Percentiles rank a stretch among this genome's conserved stretches.
phyloP scores from a whole-genome alignment of 2,113 vertebrate genomes.

The Ginglymostoma cirratum region DNA sequence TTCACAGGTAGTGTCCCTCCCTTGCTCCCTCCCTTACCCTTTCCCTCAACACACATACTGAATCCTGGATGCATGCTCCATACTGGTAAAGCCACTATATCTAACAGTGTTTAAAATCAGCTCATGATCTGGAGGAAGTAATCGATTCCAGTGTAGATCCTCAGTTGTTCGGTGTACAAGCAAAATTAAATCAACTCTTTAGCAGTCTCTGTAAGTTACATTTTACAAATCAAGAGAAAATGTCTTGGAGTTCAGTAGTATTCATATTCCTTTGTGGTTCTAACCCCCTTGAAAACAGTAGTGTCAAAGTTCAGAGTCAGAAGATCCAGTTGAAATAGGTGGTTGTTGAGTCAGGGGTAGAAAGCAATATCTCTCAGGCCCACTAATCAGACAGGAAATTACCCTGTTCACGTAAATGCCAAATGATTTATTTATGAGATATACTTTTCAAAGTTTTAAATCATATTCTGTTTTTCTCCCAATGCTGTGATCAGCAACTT shows the following conservation, averaged over 20 bases:
- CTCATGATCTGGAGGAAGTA: neutral
- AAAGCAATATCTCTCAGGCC: neutral
- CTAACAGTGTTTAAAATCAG: conserved; percentile 43
- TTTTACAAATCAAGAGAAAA: conserved; percentile 39
- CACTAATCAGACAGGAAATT: neutral
- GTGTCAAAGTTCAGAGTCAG: conserved; percentile 18
- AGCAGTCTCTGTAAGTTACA: conserved; percentile 42
- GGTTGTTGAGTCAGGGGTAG: neutral
- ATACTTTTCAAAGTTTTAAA: conserved; percentile 39
- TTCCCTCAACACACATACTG: neutral
- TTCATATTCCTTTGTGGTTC: conserved; percentile 43
- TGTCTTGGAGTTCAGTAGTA: conserved; percentile 58
- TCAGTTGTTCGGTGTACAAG: conserved; percentile 58
- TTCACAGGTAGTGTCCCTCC: conserved; percentile 47
- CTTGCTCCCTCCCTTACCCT: conserved; percentile 23
- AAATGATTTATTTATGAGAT: conserved; percentile 40
- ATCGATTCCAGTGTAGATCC: conserved; percentile 65
- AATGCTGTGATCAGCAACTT: conserved; percentile 15
- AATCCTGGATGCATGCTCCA: conserved; percentile 49
- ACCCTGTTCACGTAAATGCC: conserved; percentile 43
- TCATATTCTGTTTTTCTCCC: neutral
- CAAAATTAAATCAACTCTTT: conserved; percentile 43
- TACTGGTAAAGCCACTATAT: neutral
- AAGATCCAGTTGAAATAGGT: neutral
- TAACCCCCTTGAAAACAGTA: conserved; percentile 32